phyloP scores from a whole-genome alignment of 2,113 vertebrate genomes.

The Hoplias malabaricus region DNA sequence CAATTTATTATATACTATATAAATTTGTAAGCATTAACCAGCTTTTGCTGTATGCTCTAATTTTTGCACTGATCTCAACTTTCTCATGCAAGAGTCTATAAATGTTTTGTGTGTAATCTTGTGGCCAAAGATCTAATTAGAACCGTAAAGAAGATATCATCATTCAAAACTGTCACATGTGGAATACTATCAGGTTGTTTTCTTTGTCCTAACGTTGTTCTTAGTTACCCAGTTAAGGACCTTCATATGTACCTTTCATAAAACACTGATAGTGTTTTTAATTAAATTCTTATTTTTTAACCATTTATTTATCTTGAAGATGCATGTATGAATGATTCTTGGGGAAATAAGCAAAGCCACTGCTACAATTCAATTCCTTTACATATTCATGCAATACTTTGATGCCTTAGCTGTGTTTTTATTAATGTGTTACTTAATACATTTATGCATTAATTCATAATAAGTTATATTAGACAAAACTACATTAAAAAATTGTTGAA shows the following conservation, averaged over 20 bases:
- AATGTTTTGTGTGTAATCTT: background rate
- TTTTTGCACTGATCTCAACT: background rate
- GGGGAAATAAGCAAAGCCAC: background rate
- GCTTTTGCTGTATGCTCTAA: background rate
- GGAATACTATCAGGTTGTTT: background rate
- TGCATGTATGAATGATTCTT: background rate
- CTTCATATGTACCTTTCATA: background rate
- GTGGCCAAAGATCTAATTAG: background rate
- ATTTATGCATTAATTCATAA: background rate
- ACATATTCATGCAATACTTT: background rate
- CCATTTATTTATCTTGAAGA: background rate
- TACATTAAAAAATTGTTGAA: background rate
- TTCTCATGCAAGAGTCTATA: background rate
- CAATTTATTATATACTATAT: no score
- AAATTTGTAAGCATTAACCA: background rate
- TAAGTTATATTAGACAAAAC: background rate
- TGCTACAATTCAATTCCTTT: background rate
- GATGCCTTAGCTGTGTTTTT: no score
- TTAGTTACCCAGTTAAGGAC: background rate
- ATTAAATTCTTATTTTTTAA: background rate
- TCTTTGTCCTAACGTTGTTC: background rate
- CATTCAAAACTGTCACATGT: background rate
- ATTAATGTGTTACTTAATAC: no score
- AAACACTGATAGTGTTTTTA: background rate
- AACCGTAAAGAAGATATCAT: background rate